Conservation (phyloP, 2,797 vertebrate genomes). For the Clamator glandarius region DNA sequence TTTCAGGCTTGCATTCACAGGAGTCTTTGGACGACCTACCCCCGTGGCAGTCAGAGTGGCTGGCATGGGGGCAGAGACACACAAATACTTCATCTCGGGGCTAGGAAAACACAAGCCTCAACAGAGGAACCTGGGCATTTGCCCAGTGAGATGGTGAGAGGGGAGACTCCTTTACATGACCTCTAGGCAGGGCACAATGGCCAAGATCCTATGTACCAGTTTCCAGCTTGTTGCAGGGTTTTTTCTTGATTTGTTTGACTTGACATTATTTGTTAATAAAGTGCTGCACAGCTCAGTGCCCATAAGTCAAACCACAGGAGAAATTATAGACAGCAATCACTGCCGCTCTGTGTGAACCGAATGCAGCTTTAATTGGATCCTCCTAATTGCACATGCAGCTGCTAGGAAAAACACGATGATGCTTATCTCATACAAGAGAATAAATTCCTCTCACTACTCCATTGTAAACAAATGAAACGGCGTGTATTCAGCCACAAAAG, state of each 20-base stretch:
- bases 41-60: background rate
- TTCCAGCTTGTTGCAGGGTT: background rate
- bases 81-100: background rate
- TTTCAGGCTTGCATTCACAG: background rate
- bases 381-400: constrained; percentile 43
- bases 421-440: constrained; percentile 21
- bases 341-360: background rate
- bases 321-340: constrained; percentile 33
- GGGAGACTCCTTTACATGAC: background rate
- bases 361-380: constrained; percentile 34
- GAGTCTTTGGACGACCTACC: background rate
- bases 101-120: background rate
- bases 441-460: background rate
- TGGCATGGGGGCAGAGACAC: background rate
- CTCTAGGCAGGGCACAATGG: background rate
- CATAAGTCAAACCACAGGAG: constrained; percentile 26
- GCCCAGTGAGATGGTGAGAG: background rate
- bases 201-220: background rate
- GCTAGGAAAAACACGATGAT: background rate
- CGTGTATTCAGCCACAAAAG: background rate
- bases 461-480: background rate
- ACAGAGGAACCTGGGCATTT: background rate
- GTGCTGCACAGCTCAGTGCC: background rate
- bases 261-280: constrained; percentile 37
- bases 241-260: background rate